Base-by-base conservation (phyloP, 2,888 invertebrate species). In the Aspidapion aeneum region DNA sequence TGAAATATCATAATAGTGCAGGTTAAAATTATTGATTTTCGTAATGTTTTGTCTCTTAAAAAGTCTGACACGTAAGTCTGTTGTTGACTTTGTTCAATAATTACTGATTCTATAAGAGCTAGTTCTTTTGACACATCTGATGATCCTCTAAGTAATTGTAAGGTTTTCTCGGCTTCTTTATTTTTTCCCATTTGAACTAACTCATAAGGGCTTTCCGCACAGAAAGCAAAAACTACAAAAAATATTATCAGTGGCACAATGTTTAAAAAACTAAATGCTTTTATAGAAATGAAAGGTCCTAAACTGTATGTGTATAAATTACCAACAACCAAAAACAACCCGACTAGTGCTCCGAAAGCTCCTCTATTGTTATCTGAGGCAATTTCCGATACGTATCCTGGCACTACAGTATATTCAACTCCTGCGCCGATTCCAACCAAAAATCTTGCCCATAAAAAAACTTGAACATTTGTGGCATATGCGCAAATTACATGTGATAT, bases 361-460 rank as follows among this genome's bases (percentile, higher is more conserved):
- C 94, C 94, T 64, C 95, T 82, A 16, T 88, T 85, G 19, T 88
- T 87, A 62, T 88, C 87, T 82, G 91, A 89, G 2, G 93, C 86
- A 21, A 93, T 90, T 79, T 95, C 95, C 51, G 91, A 91, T 64
- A 93, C 86, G 79, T 94, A 95, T 85, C 93, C 90, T 0, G 94
- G 93, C 0, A 88, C 85, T 0, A 88, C 85, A 0, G 89, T 86
- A 79, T 88, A 90, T 18, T 87, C 81, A 73, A 88, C 85, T 0
- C 90, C 89, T 0, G 86, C 83, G 0, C 85, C 86, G 0, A 89
- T 72, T 57, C 91, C 91, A 78, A 84, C 85, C 64, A 82, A 79
- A 70, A 83, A 82, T 62, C 83, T 82, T 58, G 85, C 87, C 9
- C 77, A 82, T 78, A 83, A 86, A 61, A 64, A 72, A 1, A 66